These are phyloP conservation scores for Probosciger aterrimus DNA, from an alignment of 2,113 vertebrate genomes.

Conservation along the genomic window DNA sequence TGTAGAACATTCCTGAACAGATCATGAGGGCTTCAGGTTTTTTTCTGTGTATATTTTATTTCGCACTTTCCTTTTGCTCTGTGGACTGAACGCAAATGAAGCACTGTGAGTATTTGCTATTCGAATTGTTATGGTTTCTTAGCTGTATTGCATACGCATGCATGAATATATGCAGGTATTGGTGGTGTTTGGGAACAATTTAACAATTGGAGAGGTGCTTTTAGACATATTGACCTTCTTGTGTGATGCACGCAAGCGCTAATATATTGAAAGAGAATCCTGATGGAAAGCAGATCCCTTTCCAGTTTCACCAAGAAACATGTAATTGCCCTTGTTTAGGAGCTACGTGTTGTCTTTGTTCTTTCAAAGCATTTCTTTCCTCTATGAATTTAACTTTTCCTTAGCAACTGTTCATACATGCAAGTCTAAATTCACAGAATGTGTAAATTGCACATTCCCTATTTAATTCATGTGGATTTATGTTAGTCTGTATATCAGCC, in stretches of 20 bases:
- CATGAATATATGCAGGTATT: neutral
- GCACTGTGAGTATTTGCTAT: slow-evolving; percentile 55
- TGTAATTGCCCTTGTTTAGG: neutral
- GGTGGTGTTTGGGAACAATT: neutral
- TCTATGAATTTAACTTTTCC: neutral
- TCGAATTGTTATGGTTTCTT: neutral
- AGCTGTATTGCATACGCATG: neutral
- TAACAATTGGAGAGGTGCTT: neutral
- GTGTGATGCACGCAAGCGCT: neutral
- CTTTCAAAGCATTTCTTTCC: neutral
- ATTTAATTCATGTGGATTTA: neutral
- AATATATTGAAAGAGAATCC: neutral
- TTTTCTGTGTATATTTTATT: neutral
- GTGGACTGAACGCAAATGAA: neutral
- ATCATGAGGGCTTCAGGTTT: neutral
- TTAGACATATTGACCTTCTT: neutral
- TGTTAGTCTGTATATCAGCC: neutral
- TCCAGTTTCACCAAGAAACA: neutral
- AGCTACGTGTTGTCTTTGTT: neutral
- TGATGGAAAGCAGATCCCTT: slow-evolving; percentile 35
- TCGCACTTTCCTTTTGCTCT: neutral
- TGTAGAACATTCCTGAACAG: slow-evolving; percentile 17
- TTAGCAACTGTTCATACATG: neutral
- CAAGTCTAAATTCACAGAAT: neutral
- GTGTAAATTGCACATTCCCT: neutral